These are phyloP conservation scores for Gnathonemus echidnorhynchus DNA, from an alignment of 2,113 vertebrate genomes.

Conservation along the genomic window DNA sequence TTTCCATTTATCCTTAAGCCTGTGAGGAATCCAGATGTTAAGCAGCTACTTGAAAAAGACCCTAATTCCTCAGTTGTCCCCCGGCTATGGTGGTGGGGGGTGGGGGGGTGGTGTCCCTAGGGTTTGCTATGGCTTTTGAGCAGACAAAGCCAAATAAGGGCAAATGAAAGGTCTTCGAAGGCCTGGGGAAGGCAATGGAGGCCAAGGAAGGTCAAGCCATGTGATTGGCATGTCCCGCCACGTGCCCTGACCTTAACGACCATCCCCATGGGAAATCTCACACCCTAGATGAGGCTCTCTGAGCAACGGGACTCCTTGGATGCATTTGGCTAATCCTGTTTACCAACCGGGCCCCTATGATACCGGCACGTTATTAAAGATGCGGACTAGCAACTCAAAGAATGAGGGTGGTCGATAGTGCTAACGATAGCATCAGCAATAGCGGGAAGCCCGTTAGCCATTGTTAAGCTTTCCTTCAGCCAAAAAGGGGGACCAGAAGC, in stretches of 20 bases:
- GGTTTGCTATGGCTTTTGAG: not conserved
- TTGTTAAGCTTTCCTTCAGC: not conserved
- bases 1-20: not conserved
- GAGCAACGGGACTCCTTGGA: not conserved
- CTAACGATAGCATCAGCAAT: no score
- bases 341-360: not conserved
- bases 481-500: not conserved
- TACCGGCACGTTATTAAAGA: not conserved
- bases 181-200: not conserved
- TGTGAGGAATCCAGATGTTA: not conserved
- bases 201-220: not conserved
- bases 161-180: not conserved
- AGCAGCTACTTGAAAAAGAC: not conserved
- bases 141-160: not conserved
- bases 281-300: not conserved
- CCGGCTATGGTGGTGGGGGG: not conserved
- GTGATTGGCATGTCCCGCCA: not conserved
- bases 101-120: not conserved
- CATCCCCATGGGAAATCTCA: not conserved
- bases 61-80: not conserved
- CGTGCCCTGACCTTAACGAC: not conserved
- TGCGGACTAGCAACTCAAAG: not conserved
- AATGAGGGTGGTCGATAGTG: not conserved
- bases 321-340: not conserved
- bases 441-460: not conserved